Base-by-base conservation (phyloP, 2,888 invertebrate species). In the Archips crataeganus region DNA sequence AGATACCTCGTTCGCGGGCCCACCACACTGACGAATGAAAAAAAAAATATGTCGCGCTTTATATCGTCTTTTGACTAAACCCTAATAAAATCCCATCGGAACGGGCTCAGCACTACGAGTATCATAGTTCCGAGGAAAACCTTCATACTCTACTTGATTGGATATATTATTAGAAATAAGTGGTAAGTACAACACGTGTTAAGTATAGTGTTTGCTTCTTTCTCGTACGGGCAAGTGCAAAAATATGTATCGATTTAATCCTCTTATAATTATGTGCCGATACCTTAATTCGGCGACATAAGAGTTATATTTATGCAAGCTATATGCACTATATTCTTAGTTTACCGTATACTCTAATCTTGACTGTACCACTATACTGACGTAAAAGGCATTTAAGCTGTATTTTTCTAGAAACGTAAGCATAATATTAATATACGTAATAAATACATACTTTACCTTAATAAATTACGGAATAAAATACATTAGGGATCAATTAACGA, bases 21-120 rank as follows among this genome's bases (percentile, higher is more conserved):
- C 0, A 6, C 36, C 36, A 60, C 60, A 60, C n/a, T 49, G 39
- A 66, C 51, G n/a, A 10, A 60, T 60, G 8, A 23, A 60, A 66
- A 59, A 61, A n/a, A 61, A n/a, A 51, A 36, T 49, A 42, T 9
- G 11, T 42, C 49, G 36, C 63, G 8, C 34, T n/a, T 49, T 51
- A 60, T 65, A 49, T 71, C 23, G 47, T 49, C 32, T 23, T 32
- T 34, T 32, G 59, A 13, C 32, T 15, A 13, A 32, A 61, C 59
- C 65, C n/a, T 23, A 47, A 39, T 71, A 65, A 39, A 65, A 65
- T 51, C 49, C 32, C 11, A 49, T 59, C 13, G 49, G 39, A 65
- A 36, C 47, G 49, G 36, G 11, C 36, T 10, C 9, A 36, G 9
- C 23, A 1, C 36, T 13, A 23, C 23, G 23, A 23, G 23, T 23